phyloP scores from a whole-genome alignment of 2,797 vertebrate genomes.

The Danionella dracula region DNA sequence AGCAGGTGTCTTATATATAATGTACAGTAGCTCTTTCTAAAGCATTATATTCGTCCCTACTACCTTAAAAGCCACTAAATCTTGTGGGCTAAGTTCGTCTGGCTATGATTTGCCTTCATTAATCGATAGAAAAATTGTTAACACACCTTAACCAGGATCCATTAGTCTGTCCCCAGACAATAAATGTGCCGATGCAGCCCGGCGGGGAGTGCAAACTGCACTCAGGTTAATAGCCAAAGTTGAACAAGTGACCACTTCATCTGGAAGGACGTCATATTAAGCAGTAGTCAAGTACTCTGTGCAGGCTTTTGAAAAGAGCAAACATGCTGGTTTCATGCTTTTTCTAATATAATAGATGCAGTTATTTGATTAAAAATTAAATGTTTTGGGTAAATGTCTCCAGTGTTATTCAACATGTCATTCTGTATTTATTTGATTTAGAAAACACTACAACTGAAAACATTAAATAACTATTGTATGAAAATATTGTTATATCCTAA shows the following conservation, averaged over 20 bases:
- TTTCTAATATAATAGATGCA: no score
- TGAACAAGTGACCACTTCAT: constrained; percentile 77
- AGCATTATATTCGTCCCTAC: constrained; percentile 99
- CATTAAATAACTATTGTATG: no score
- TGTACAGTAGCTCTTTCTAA: constrained; percentile 99
- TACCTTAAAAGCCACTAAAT: constrained; percentile 99
- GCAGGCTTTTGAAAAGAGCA: constrained; percentile 44
- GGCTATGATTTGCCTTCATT: constrained; percentile 82
- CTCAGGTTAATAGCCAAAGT: constrained; percentile 80
- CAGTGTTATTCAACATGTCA: no score
- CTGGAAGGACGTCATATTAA: constrained; percentile 70
- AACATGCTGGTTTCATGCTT: no score
- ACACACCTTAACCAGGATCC: constrained; percentile 97
- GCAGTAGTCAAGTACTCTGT: constrained; percentile 43
- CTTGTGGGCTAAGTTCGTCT: constrained; percentile 88
- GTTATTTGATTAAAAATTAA: no score
- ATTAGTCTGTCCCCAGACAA: constrained; percentile 90
- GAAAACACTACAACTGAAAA: background rate
- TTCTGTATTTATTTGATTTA: background rate
- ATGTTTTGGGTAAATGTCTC: no score
- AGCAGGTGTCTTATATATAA: constrained; percentile 99
- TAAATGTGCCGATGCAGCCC: constrained; percentile 84
- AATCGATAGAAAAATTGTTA: constrained; percentile 99
- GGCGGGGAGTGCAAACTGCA: constrained; percentile 61
- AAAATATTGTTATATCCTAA: background rate